These are phyloP conservation scores for Alethe diademata DNA, from an alignment of 2,113 vertebrate genomes.

Conservation along the genomic window DNA sequence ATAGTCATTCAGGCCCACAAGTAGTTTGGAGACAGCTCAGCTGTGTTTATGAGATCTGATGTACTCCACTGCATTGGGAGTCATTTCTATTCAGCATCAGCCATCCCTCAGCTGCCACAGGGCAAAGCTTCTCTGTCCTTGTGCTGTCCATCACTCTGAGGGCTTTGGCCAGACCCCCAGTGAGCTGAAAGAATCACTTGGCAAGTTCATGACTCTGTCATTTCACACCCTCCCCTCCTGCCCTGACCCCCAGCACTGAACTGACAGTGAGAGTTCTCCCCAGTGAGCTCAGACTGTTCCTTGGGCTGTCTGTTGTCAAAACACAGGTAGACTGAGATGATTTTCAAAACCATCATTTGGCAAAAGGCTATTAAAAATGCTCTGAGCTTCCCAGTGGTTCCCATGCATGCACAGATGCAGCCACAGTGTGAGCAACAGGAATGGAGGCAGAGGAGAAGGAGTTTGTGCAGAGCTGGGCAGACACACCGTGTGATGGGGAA, in stretches of 20 bases:
- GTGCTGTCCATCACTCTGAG: not conserved
- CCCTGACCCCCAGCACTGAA: not conserved
- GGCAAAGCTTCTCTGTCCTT: not conserved
- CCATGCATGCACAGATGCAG: not conserved
- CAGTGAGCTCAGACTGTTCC: not conserved
- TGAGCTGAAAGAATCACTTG: not conserved
- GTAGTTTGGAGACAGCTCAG: not conserved
- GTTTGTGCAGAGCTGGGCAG: not conserved
- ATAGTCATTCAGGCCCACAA: not conserved
- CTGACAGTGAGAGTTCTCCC: not conserved
- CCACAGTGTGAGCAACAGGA: not conserved
- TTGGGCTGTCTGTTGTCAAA: not conserved
- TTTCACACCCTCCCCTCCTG: not conserved
- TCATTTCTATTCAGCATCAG: not conserved
- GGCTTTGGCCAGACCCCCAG: not conserved
- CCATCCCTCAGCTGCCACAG: not conserved
- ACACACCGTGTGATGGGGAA: not conserved
- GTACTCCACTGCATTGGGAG: not conserved
- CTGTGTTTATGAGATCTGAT: not conserved
- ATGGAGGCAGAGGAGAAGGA: not conserved
- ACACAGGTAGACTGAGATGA: not conserved
- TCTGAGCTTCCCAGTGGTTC: not conserved
- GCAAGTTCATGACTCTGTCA: conserved; percentile 61
- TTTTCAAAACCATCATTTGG: not conserved
- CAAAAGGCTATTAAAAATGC: not conserved